Evolutionary conservation across 1,140 invertebrate genomes (phyloP).

Genomic region (Paracyclopina nana): DNA sequence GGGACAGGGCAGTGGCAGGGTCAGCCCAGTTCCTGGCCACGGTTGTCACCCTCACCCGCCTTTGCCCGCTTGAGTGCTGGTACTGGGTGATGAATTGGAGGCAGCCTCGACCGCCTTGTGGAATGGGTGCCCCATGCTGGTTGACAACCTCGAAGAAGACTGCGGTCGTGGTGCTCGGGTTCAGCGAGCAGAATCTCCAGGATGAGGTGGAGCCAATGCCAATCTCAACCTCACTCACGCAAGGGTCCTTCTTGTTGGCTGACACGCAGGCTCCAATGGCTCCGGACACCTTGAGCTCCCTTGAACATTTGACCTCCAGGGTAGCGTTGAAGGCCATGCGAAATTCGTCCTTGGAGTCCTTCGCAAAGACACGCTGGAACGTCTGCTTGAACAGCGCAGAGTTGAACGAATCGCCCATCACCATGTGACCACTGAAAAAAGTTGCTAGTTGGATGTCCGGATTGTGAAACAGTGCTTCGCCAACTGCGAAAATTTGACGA

Average conservation of each 20-base stretch:
- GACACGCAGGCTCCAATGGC: conserved; percentile 92
- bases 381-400: conserved; percentile 97
- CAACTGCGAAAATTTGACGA: too few relatives aligned
- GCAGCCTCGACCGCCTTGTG: conserved; percentile 82
- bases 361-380: conserved; percentile 87
- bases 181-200: conserved; percentile 94
- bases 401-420: conserved; percentile 98
- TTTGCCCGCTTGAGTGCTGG: conserved; percentile 89
- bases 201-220: conserved; percentile 91
- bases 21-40: conserved; percentile 61
- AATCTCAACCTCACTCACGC: conserved; percentile 87
- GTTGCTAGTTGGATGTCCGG: conserved; percentile 16
- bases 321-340: conserved; percentile 98
- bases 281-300: conserved; percentile 45
- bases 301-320: conserved; percentile 39
- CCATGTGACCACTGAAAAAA: conserved; percentile 73
- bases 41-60: conserved; percentile 86
- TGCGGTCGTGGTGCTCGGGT: conserved; percentile 72
- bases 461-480: too few relatives aligned
- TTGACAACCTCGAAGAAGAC: conserved; percentile 70
- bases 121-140: conserved; percentile 76
- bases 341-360: conserved; percentile 72
- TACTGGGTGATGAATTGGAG: conserved; percentile 98
- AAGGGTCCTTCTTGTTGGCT: conserved; percentile 63
- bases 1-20: conserved; percentile 32